These are phyloP conservation scores for Paedocypris sp. DNA, from an alignment of 2,113 vertebrate genomes.

Conservation along the genomic window DNA sequence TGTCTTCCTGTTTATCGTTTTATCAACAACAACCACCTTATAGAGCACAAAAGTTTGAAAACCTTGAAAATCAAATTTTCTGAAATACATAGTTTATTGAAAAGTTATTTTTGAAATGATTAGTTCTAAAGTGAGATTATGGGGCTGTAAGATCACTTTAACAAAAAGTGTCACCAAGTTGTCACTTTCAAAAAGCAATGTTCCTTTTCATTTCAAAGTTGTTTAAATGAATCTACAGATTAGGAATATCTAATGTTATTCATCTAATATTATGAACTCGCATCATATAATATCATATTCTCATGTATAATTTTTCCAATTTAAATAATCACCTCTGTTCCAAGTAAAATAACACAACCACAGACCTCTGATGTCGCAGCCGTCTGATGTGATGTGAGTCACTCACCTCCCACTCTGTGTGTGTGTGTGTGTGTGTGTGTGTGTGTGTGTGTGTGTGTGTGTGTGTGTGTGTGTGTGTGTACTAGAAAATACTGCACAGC, in stretches of 20 bases:
- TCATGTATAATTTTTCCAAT: neutral
- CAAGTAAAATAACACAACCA: constrained; percentile 2
- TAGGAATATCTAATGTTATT: too few species aligned
- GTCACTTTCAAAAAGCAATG: too few species aligned
- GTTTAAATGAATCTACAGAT: too few species aligned
- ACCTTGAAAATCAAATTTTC: neutral
- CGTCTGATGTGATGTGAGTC: constrained; percentile 21
- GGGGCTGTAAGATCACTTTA: too few species aligned
- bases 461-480: neutral
- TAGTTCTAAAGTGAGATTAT: too few species aligned
- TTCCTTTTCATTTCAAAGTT: too few species aligned
- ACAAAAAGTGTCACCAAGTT: too few species aligned
- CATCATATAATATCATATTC: too few species aligned
- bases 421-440: neutral
- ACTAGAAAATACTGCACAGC: too few species aligned
- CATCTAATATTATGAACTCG: too few species aligned
- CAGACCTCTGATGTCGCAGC: neutral
- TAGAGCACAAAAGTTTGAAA: neutral
- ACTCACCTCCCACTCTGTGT: constrained; percentile 6
- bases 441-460: neutral
- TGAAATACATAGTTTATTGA: neutral
- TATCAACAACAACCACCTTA: too few species aligned
- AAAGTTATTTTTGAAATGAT: too few species aligned
- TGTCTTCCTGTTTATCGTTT: neutral
- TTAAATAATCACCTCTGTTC: neutral